Evolutionary conservation across 2,888 invertebrate species (phyloP), one percentile per base, ranked within the genome.

Genomic region (Synanthedon tipuliformis): DNA sequence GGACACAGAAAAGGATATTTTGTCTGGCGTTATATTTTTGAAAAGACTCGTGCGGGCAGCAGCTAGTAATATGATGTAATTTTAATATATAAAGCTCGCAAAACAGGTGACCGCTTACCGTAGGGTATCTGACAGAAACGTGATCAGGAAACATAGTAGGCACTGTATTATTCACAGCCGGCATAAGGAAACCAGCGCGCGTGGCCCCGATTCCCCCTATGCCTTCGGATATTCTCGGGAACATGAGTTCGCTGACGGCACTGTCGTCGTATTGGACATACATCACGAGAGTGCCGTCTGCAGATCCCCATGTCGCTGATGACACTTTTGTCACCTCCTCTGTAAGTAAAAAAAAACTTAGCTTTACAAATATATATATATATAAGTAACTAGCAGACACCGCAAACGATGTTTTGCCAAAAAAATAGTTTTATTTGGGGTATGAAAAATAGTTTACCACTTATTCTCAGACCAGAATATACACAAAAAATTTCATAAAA

Each of bases 191-290:
- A 81, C 90, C 87, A 12, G 84, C 78, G 59, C 89, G 86, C 54
- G 86, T 75, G 18, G 92, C 90, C 59, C 91, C 81, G 51, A 90
- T 88, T 61, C 92, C 88, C 56, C 90, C 89, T 54, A 91, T 88
- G 59, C 90, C 90, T 59, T 92, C 90, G 41, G 94, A 92, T 75
- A 96, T 92, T 90, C 95, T 93, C 41, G 95, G 95, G 82, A 94
- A 94, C 67, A 91, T 90, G 79, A 94, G 89, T 71, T 91, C 90
- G 49, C 93, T 92, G 53, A 95, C 94, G 59, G 90, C 89, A 54
- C 91, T 90, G 83, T 96, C 96, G 86, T 96, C 95, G 85, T 95
- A 96, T 62, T 92, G 91, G 53, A 94, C 95, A 82, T 92, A 98
- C 74, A 97, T 90, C 56, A 98, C 90, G 68, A 93, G 92, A 45